phyloP scores from a whole-genome alignment of 1,140 invertebrate genomes.

The Stratiolaelaps scimitus region DNA sequence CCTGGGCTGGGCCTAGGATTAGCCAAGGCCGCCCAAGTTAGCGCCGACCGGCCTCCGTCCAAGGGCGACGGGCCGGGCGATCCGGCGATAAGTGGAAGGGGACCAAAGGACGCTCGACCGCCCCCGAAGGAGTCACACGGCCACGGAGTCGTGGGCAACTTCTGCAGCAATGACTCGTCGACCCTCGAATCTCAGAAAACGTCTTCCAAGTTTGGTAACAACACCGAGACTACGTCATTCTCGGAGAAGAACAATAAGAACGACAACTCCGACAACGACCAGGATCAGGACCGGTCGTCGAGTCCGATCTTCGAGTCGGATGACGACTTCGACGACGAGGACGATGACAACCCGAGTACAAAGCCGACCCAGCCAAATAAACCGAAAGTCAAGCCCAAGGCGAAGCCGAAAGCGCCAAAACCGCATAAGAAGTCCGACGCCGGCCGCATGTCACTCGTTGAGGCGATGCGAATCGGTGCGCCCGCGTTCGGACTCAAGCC shows the following conservation, averaged over 20 bases:
- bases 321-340: conserved; percentile 55
- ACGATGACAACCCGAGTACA: conserved; percentile 39
- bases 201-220: conserved; percentile 31
- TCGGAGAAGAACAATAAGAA: conserved; percentile 38
- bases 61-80: not conserved
- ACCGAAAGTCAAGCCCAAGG: conserved; percentile 31
- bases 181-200: conserved; percentile 25
- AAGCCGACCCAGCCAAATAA: conserved; percentile 24
- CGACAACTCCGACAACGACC: conserved; percentile 29
- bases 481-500: conserved; percentile 15
- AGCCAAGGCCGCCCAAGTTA: conserved; percentile 50
- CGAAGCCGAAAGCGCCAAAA: conserved; percentile 31
- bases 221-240: conserved; percentile 33
- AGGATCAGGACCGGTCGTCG: conserved; percentile 68
- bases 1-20: conserved; percentile 71
- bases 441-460: conserved; percentile 35
- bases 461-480: not conserved
- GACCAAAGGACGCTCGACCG: not conserved
- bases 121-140: conserved; percentile 49
- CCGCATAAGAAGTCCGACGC: conserved; percentile 29
- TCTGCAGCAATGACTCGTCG: conserved; percentile 19
- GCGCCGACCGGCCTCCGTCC: conserved; percentile 15
- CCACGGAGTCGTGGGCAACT: conserved; percentile 47
- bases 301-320: conserved; percentile 91
- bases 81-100: not conserved